Conservation (phyloP, 2,888 invertebrate species). For the Magallana nippona region DNA sequence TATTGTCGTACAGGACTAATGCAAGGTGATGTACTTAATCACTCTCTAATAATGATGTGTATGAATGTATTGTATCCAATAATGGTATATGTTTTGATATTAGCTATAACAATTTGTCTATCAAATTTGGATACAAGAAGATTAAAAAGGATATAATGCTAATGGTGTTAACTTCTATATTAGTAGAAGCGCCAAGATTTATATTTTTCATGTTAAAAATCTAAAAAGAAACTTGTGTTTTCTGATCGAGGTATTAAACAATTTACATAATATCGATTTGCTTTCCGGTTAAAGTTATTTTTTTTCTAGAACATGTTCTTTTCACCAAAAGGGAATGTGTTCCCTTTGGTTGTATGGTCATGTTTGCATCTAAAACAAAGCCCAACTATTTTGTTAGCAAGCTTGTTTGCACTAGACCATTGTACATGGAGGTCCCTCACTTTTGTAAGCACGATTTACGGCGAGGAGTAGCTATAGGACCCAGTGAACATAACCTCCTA, state of each 20-base stretch:
- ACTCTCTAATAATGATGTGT: not conserved
- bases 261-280: too few relatives aligned
- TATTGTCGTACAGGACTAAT: not conserved
- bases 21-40: not conserved
- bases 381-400: not conserved
- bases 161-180: too few relatives aligned
- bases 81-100: not conserved
- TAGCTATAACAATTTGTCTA: too few relatives aligned
- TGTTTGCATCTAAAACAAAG: not conserved
- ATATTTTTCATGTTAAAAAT: too few relatives aligned
- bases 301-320: too few relatives aligned
- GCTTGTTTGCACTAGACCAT: slow-evolving; percentile 20
- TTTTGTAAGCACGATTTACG: slow-evolving; percentile 1
- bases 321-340: not conserved
- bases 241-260: too few relatives aligned
- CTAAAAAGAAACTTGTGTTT: too few relatives aligned
- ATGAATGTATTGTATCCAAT: not conserved
- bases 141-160: too few relatives aligned
- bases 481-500: not conserved
- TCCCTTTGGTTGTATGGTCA: not conserved
- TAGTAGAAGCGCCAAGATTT: too few relatives aligned
- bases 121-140: too few relatives aligned
- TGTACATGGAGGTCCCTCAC: not conserved
- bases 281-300: too few relatives aligned
- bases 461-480: not conserved